Evolutionary conservation across 2,113 vertebrate genomes (phyloP).

Genomic region (Dromas ardeola): DNA sequence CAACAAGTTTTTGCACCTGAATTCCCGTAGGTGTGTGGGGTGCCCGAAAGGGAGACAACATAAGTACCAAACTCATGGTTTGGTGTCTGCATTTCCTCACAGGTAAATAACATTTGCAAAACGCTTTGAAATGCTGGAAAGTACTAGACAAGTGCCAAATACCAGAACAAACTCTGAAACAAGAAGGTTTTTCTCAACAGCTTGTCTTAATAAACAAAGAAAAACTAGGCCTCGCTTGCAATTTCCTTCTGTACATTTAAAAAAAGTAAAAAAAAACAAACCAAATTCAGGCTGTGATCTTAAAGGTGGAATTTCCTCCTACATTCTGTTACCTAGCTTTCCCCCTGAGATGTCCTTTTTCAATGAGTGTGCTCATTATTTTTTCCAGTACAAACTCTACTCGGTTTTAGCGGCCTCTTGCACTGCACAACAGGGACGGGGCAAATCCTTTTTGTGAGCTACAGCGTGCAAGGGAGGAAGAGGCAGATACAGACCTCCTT

Average conservation of each 20-base stretch:
- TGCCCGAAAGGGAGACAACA: neutral
- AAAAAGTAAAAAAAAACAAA: neutral
- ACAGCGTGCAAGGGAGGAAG: neutral
- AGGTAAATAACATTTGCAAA: neutral
- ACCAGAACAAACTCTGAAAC: neutral
- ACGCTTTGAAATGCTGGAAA: neutral
- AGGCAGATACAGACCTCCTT: constrained; percentile 84
- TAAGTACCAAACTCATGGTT: neutral
- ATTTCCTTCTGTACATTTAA: neutral
- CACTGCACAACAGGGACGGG: neutral
- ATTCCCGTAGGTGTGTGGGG: neutral
- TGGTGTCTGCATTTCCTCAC: neutral
- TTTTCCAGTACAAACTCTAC: neutral
- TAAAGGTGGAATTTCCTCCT: neutral
- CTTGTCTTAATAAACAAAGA: neutral
- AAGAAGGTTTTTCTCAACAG: neutral
- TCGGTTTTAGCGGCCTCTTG: neutral
- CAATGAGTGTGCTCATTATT: neutral
- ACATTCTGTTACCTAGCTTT: neutral
- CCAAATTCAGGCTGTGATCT: neutral
- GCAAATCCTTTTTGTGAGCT: neutral
- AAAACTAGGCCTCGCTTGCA: neutral
- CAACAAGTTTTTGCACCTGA: neutral
- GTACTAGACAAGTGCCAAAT: neutral
- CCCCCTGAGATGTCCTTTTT: neutral